phyloP scores from a whole-genome alignment of 30 jellyfish, hydroid and myxozoan genomes.

The Aurelia sp. region DNA sequence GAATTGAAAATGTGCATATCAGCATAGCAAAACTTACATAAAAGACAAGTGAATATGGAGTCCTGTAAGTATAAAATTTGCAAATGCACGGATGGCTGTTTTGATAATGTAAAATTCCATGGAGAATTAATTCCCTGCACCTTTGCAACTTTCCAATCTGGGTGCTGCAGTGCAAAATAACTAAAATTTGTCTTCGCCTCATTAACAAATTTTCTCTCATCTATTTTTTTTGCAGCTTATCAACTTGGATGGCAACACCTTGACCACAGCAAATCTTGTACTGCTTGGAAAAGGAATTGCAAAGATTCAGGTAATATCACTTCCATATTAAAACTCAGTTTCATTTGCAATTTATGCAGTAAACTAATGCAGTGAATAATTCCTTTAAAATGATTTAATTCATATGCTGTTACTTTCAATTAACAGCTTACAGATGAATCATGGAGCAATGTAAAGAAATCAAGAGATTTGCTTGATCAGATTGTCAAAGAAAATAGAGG shows the following conservation, averaged over 20 bases:
- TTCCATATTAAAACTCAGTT: neutral
- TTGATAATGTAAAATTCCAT: no score
- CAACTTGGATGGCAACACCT: slow-evolving; percentile 71
- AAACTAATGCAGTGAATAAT: no score
- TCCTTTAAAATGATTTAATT: neutral
- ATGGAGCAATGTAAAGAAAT: slow-evolving; percentile 54
- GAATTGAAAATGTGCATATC: no score
- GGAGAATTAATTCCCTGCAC: no score
- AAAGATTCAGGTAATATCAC: slow-evolving; percentile 50
- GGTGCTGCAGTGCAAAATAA: no score
- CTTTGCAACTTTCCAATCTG: no score
- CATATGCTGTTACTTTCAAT: neutral
- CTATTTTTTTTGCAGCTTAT: slow-evolving; percentile 3
- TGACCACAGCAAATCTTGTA: slow-evolving; percentile 71
- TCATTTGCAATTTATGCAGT: neutral
- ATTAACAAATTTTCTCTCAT: neutral
- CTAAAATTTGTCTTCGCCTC: neutral
- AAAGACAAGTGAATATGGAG: no score
- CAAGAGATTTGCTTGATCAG: slow-evolving; percentile 80
- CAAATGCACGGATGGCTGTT: no score
- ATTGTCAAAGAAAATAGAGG: slow-evolving; percentile 83
- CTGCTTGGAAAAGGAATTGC: slow-evolving; percentile 70
- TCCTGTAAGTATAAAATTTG: no score
- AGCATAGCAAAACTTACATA: no score
- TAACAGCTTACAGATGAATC: slow-evolving; percentile 73